A percentile compares a stretch with the other conserved stretches of the same genome.
phyloP scores from a whole-genome alignment of 2,113 vertebrate species.

The Crypturellus undulatus region DNA sequence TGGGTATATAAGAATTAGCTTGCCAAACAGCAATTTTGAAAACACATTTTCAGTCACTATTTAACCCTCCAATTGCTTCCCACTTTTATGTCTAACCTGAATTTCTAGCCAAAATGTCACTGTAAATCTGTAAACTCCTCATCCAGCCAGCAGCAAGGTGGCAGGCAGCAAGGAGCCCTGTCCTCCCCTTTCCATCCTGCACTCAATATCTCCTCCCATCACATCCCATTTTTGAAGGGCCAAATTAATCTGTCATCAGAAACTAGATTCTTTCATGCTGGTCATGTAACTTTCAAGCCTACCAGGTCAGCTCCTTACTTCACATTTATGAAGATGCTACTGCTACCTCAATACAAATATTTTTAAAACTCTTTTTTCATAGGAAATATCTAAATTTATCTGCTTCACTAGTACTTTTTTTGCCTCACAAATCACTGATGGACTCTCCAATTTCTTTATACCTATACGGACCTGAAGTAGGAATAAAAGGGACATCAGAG shows the following conservation, averaged over 20 bases:
- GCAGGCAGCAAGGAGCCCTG: not conserved
- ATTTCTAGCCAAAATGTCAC: not conserved
- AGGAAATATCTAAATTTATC: not conserved
- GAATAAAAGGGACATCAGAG: not conserved
- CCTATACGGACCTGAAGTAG: not conserved
- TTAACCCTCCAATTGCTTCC: not conserved
- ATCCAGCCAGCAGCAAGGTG: not conserved
- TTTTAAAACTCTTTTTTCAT: not conserved
- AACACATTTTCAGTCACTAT: not conserved
- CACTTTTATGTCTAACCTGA: not conserved
- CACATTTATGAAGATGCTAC: not conserved
- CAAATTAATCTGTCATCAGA: not conserved
- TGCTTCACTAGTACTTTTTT: not conserved
- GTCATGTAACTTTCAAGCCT: not conserved
- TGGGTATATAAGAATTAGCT: not conserved
- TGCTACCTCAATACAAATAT: not conserved
- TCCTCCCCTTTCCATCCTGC: not conserved
- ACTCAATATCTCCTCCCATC: not conserved
- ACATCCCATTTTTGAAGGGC: not conserved
- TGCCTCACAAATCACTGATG: not conserved
- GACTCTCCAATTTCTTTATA: not conserved
- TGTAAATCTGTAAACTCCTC: not conserved
- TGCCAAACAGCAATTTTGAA: not conserved
- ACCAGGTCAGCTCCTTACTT: not conserved
- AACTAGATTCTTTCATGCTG: fast-evolving